phyloP scores from a whole-genome alignment of 2,113 vertebrate genomes.

The Brevimyrus niger region DNA sequence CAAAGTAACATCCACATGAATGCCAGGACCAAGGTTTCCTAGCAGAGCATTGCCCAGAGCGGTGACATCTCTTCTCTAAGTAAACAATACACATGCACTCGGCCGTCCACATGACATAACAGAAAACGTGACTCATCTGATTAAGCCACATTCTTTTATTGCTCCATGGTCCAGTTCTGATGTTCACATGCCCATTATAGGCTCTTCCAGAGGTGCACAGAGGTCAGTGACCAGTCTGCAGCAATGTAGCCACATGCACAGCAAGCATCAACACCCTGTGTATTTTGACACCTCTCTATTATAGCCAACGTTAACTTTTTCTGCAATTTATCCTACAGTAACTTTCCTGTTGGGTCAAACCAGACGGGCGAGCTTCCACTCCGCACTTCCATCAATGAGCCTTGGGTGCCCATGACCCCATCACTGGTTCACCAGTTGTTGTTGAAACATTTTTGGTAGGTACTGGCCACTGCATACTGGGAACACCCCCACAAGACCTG shows the following conservation, averaged over 20 bases:
- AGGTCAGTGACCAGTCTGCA: not conserved
- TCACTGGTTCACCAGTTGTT: not conserved
- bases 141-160: not conserved
- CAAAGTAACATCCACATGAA: too few relatives aligned
- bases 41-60: too few relatives aligned
- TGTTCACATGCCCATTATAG: not conserved
- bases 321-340: not conserved
- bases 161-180: not conserved
- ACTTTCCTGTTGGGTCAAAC: not conserved
- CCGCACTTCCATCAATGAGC: not conserved
- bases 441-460: not conserved
- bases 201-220: not conserved
- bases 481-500: not conserved
- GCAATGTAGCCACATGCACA: not conserved
- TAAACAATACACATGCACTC: not conserved
- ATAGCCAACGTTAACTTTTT: not conserved
- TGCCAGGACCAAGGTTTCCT: too few relatives aligned
- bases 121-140: not conserved
- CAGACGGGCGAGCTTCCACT: not conserved
- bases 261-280: not conserved
- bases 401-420: not conserved
- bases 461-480: not conserved
- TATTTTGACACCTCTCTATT: not conserved
- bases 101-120: not conserved
- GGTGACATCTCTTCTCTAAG: not conserved